A percentile compares a stretch with the other conserved stretches of the same genome.
phyloP scores from a whole-genome alignment of 2,888 invertebrate genomes.

The Octodonta nipae region DNA sequence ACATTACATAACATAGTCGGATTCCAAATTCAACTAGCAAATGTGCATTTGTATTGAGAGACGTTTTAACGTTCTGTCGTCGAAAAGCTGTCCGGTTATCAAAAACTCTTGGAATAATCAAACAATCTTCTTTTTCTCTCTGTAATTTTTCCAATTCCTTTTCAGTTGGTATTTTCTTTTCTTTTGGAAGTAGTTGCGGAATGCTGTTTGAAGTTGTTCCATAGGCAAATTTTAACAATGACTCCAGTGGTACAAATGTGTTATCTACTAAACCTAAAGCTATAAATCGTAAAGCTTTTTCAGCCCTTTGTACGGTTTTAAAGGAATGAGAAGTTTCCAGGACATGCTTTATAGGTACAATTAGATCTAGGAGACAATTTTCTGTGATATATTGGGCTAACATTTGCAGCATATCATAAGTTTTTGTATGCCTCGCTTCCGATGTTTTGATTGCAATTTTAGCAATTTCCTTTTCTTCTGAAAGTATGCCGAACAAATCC shows the following conservation, averaged over 20 bases:
- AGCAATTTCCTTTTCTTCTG: slow-evolving; percentile 84
- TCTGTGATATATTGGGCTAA: slow-evolving; percentile 67
- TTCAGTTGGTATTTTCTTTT: slow-evolving; percentile 37
- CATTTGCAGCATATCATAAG: slow-evolving; percentile 72
- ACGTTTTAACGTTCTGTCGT: slow-evolving; percentile 42
- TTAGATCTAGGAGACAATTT: slow-evolving; percentile 57
- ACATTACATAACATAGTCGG: slow-evolving; percentile 56
- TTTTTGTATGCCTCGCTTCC: slow-evolving; percentile 74
- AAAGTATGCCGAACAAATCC: slow-evolving; percentile 76
- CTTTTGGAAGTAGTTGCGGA: slow-evolving; percentile 48
- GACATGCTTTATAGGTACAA: slow-evolving; percentile 71
- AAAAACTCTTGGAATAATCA: slow-evolving; percentile 62
- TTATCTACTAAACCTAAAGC: slow-evolving; percentile 75
- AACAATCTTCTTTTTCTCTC: slow-evolving; percentile 55
- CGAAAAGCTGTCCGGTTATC: slow-evolving; percentile 48
- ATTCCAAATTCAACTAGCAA: slow-evolving; percentile 83
- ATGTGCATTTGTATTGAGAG: slow-evolving; percentile 68
- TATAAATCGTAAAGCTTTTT: slow-evolving; percentile 66
- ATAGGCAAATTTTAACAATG: slow-evolving; percentile 66
- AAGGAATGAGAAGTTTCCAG: slow-evolving; percentile 65
- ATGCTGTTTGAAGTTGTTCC: slow-evolving; percentile 72
- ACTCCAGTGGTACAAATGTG: slow-evolving; percentile 54
- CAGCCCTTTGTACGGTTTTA: slow-evolving; percentile 64
- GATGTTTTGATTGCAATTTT: slow-evolving; percentile 69
- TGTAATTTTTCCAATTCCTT: slow-evolving; percentile 38